Conservation (phyloP, 2,888 invertebrate genomes). For the Hypena proboscidalis region DNA sequence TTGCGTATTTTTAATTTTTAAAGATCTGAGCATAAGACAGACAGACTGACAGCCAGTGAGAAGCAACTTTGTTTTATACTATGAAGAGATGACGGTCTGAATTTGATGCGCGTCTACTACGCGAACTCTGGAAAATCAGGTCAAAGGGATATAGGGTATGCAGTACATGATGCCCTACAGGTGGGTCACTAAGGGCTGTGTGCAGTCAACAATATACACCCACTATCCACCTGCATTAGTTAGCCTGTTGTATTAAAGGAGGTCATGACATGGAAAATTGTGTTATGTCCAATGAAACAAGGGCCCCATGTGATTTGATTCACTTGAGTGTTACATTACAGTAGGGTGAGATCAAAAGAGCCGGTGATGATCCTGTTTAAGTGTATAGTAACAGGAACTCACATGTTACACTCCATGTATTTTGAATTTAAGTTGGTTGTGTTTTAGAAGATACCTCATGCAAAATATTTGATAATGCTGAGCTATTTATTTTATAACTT, state of each 20-base stretch:
- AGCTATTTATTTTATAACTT: too few species aligned
- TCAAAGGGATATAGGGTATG: slow-evolving; percentile 62
- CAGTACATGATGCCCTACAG: slow-evolving; percentile 44
- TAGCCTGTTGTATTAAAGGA: slow-evolving; percentile 41
- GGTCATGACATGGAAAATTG: slow-evolving; percentile 67
- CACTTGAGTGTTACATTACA: slow-evolving; percentile 19
- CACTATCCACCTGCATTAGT: slow-evolving; percentile 46
- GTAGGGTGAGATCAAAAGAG: slow-evolving; percentile 22
- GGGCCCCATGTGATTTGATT: slow-evolving; percentile 28
- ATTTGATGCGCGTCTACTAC: too few species aligned
- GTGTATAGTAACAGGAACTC: background rate
- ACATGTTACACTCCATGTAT: too few species aligned
- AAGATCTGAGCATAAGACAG: too few species aligned
- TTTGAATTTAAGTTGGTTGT: too few species aligned
- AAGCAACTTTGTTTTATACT: too few species aligned
- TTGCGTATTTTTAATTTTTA: too few species aligned
- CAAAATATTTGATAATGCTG: too few species aligned
- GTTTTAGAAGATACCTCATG: too few species aligned
- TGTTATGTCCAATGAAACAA: slow-evolving; percentile 55
- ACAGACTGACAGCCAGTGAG: too few species aligned
- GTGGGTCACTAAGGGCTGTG: slow-evolving; percentile 59
- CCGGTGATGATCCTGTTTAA: background rate
- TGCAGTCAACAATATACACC: slow-evolving; percentile 66
- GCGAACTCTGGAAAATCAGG: slow-evolving; percentile 56
- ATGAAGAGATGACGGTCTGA: too few species aligned